Evolutionary conservation across 2,888 invertebrate species (phyloP).

Genomic region (Temnothorax rugatulus): DNA sequence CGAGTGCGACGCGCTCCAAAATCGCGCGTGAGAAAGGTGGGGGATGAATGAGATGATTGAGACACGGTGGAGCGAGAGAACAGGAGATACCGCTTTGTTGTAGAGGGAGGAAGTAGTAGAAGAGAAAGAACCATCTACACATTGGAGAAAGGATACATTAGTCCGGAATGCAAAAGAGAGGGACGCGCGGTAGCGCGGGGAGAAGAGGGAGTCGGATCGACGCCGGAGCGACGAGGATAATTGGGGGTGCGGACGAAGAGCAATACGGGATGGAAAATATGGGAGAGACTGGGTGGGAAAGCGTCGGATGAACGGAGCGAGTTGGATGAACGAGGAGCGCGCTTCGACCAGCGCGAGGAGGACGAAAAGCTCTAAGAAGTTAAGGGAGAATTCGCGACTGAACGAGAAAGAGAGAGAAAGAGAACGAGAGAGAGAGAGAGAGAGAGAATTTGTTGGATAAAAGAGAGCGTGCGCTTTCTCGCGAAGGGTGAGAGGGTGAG

Average conservation of each 20-base stretch:
- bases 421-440: slow-evolving; percentile 32
- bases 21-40: not conserved
- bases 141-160: slow-evolving; percentile 40
- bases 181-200: not conserved
- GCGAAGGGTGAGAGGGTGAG: slow-evolving; percentile 39
- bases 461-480: slow-evolving; percentile 51
- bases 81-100: slow-evolving; percentile 13
- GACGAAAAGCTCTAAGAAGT: slow-evolving; percentile 33
- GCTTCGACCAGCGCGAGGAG: slow-evolving; percentile 38
- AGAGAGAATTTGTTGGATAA: slow-evolving; percentile 35
- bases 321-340: slow-evolving; percentile 28
- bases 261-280: slow-evolving; percentile 10
- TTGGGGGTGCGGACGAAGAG: not conserved
- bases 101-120: not conserved
- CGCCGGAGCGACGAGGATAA: slow-evolving; percentile 5
- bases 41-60: slow-evolving; percentile 30
- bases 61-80: slow-evolving; percentile 18
- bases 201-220: slow-evolving; percentile 12
- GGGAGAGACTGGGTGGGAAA: slow-evolving; percentile 10
- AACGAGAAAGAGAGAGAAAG: slow-evolving; percentile 39
- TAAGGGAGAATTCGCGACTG: slow-evolving; percentile 27
- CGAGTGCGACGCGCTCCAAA: not conserved
- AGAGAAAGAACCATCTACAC: slow-evolving; percentile 9
- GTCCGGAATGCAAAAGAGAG: slow-evolving; percentile 43
- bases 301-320: not conserved